Evolutionary conservation across 2,888 invertebrate genomes (phyloP), one percentile per base, ranked within the genome.

Genomic region (Biston stratarius): DNA sequence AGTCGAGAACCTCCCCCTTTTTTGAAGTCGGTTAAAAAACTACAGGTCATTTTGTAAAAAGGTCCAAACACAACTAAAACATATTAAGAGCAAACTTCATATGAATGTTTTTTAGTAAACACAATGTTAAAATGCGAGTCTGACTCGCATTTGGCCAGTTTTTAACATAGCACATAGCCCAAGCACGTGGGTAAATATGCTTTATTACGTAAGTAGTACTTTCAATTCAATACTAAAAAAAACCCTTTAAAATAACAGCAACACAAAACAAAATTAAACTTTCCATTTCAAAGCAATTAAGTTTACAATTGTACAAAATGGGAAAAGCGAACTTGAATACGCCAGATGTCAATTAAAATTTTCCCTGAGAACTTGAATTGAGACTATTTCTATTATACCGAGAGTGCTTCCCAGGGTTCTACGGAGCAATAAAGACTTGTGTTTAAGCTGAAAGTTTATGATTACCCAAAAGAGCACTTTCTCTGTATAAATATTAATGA

Each of bases 391-490:
- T 60, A 60, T 67, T 51, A 70, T 67, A 67, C 60, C 48, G 57
- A 49, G 34, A 58, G 56, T 64, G 59, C 56, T 73, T 73, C 69
- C 64, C 66, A 71, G 69, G 64, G 65, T 68, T 65, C 69, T 64
- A 69, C 56, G 45, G 58, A 67, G 69, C 47, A 69, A 69, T 71
- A 70, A 71, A 64, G 68, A 69, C 67, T 66, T 62, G 64, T 47
- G 61, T 59, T 67, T 56, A 53, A 60, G 58, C 69, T 78, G 70
- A 76, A 79, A 79, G 63, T 77, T 65, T 63, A 74, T 73, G 75
- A 82, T 80, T 83, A 78, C 69, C 63, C 67, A 77, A 80, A 71
- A 71, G 74, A 82, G 79, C 78, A 84, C 83, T 83, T 84, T 83
- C 81, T 74, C 81, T 75, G 59, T 66, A 72, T 77, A 71, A 75